Base-by-base conservation (phyloP, 1,140 invertebrate species). In the Drosophila miranda region DNA sequence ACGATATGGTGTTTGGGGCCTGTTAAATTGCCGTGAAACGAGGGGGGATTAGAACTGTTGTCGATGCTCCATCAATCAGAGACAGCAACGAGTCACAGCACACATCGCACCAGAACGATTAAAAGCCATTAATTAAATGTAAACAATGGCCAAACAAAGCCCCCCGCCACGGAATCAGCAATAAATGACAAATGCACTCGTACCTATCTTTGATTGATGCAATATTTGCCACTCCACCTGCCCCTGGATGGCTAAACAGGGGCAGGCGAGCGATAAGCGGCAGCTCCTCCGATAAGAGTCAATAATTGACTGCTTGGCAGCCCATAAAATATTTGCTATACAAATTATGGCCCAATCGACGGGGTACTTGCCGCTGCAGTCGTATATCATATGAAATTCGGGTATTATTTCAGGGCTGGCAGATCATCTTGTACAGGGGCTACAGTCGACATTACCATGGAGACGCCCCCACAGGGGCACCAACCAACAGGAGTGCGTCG, bases 401-500 rank as follows among this genome's bases (percentile, higher is more conserved):
- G 5, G 34, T 38, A 38, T 34, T 34, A 11, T 11, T 34, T 34
- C 3, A 34, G 9, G 9, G 8, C 8, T 34, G 8, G 30, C 8
- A n/a, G 30, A 34, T 11, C 2, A 3, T 34, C 30, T 11, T 34
- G 9, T 34, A 34, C 13, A 5, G 4, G 28, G 19, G 21, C 6
- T 26, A 13, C n/a, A 50, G 9, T 8, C 11, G 58, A 63, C 28
- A 28, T 8, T 7, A n/a, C 6, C 21, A 30, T 11, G 11, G 9
- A 30, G 13, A 53, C 38, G 49, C 16, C 42, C 41, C 9, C 50
- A 51, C 41, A 11, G 9, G 4, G 9, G 30, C 38, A 57, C 13
- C 62, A 68, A 62, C 71, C 79, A 83, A 70, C 79, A 71, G 49
- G 60, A 60, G 66, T 41, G 66, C 52, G 50, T 46, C 41, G 53